phyloP scores from a whole-genome alignment of 2,888 invertebrate species.

The Drosophila anomelani region DNA sequence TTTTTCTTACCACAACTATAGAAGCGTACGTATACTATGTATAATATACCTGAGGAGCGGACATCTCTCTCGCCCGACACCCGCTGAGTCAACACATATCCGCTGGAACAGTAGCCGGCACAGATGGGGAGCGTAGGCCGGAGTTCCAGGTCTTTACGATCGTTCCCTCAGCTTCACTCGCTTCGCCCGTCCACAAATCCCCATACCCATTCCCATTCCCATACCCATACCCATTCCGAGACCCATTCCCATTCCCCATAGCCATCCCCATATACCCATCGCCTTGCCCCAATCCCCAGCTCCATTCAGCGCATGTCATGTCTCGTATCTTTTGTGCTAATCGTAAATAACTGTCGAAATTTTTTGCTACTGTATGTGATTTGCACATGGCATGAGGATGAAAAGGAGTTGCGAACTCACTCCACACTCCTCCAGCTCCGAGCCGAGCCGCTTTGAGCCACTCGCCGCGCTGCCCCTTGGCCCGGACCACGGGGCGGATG shows the following conservation, averaged over 20 bases:
- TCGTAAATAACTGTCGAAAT: slow-evolving; percentile 81
- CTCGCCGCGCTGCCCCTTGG: background rate
- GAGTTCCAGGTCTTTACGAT: slow-evolving; percentile 35
- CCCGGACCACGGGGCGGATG: slow-evolving; percentile 12
- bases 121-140: slow-evolving; percentile 41
- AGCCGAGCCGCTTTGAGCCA: background rate
- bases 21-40: background rate
- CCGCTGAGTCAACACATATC: slow-evolving; percentile 54
- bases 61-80: slow-evolving; percentile 40
- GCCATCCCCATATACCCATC: background rate
- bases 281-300: slow-evolving; percentile 31
- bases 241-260: slow-evolving; percentile 4
- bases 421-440: slow-evolving; percentile 19
- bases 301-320: slow-evolving; percentile 77
- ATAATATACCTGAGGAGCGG: slow-evolving; percentile 22
- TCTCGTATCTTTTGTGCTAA: slow-evolving; percentile 80
- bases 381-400: slow-evolving; percentile 71
- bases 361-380: slow-evolving; percentile 80
- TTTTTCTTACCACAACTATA: background rate
- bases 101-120: slow-evolving; percentile 65
- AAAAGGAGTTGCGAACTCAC: slow-evolving; percentile 66
- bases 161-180: slow-evolving; percentile 22
- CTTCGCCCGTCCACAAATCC: slow-evolving; percentile 7
- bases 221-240: background rate
- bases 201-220: background rate